Evolutionary conservation across 2,113 vertebrate species (phyloP), one percentile per base, ranked within the genome.

Genomic region (Scomber japonicus): DNA sequence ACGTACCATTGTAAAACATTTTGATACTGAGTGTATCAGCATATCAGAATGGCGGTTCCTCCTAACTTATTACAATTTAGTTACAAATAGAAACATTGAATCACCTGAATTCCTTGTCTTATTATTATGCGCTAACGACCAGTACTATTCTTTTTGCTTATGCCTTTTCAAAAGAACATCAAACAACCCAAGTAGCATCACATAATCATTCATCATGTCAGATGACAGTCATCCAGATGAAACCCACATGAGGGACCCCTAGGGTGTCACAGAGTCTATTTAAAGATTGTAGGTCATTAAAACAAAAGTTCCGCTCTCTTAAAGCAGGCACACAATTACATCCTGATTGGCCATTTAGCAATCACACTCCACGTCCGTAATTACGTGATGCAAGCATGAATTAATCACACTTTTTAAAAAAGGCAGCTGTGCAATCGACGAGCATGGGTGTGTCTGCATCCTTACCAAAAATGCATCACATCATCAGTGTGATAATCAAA

Each of bases 341-440:
- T 84, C 82, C 83, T 93, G 92, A 94, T 94, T 93, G 91, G 90
- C 91, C 90, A 71, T 94, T 93, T 92, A 94, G 93, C 90, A 94
- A 93, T 95, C 92, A 91, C 86, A 54, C 82, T 63, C 75, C 75
- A 76, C 68, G 72, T 82, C 78, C 55, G 70, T 92, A 89, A 95
- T 93, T 92, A 94, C 85, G 79, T 80, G 89, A 94, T 71, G 91
- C 85, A 90, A 86, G 45, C 76, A 82, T 68, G 81, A 88, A 91
- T 90, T 89, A 93, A 94, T 93, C 87, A 85, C 65, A 75, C 61
- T 71, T 85, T 80, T 75, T 75, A 69, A 89, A 89, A 84, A 88
- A 88, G 69, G 80, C 94, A 93, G 94, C 93, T 94, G 94, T 80
- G 84, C 76, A 60, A 80, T 84, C 78, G 74, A 80, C 17, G 19